These are phyloP conservation scores for Poeciliopsis gracilis DNA, from an alignment of 2,797 vertebrate genomes.

Conservation along the genomic window DNA sequence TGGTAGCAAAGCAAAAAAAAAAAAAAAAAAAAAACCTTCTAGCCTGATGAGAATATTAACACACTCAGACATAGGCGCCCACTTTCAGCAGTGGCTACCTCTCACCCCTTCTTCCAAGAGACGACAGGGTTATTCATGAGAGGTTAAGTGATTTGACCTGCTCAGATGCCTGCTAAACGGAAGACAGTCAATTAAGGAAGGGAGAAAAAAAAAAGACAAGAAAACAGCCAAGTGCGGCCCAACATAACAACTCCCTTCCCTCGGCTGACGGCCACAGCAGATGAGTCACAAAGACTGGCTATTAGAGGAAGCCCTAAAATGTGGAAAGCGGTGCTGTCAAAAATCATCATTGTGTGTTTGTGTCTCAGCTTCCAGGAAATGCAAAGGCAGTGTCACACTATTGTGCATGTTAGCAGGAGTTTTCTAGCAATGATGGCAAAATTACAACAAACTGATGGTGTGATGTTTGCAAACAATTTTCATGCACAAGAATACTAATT, in stretches of 20 bases:
- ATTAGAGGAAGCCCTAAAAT: constrained; percentile 27
- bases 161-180: constrained; percentile 69
- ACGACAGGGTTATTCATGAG: constrained; percentile 73
- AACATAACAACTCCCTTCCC: constrained; percentile 45
- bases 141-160: constrained; percentile 78
- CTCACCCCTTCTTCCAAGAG: constrained; percentile 51
- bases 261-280: constrained; percentile 7
- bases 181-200: constrained; percentile 67
- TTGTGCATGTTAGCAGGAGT: not conserved
- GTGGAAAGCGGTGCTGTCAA: not conserved
- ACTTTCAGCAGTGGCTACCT: constrained; percentile 60
- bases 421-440: not conserved
- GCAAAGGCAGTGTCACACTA: not conserved
- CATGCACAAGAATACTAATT: not conserved
- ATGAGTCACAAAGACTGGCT: constrained; percentile 28
- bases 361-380: not conserved
- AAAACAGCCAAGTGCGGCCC: constrained; percentile 32
- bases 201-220: not conserved
- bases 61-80: constrained; percentile 49
- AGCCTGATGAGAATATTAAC: constrained; percentile 71
- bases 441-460: not conserved
- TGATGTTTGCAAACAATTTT: not conserved
- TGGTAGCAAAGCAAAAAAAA: constrained; percentile 7
- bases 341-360: not conserved
- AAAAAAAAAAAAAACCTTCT: not conserved